Conservation (phyloP, 2,113 vertebrate genomes). For the Macrotis lagotis region DNA sequence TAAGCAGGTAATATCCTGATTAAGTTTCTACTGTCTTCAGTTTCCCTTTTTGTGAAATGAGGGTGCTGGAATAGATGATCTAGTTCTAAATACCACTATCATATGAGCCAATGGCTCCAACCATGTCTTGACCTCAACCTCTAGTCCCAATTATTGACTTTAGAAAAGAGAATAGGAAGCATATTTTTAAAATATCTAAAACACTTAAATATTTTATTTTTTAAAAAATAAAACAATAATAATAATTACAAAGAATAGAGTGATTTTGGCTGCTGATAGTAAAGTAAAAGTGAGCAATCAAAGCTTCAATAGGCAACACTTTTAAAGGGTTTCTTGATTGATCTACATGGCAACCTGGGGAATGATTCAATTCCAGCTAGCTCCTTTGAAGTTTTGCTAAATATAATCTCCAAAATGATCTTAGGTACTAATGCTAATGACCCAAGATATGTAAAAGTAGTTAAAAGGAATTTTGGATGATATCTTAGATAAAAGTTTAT, state of each 20-base stretch:
- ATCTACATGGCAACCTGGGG: too few species aligned
- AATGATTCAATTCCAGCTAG: too few species aligned
- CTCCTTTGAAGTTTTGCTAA: too few species aligned
- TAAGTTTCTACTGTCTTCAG: background rate
- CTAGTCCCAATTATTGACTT: background rate
- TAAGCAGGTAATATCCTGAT: too few species aligned
- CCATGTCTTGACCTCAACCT: background rate
- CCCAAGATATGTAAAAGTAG: too few species aligned
- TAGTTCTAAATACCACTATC: background rate
- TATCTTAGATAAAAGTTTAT: too few species aligned
- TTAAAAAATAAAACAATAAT: background rate
- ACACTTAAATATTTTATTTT: background rate
- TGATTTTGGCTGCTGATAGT: background rate
- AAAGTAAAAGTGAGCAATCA: background rate
- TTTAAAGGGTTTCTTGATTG: too few species aligned
- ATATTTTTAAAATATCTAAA: background rate
- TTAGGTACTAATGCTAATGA: too few species aligned
- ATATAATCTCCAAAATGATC: too few species aligned
- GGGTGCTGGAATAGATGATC: background rate
- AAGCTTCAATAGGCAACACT: background rate
- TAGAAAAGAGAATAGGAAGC: background rate
- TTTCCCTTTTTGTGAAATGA: background rate
- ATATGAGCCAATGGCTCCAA: background rate
- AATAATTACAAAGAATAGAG: background rate
- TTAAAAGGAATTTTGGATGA: too few species aligned